Evolutionary conservation across 92 coral and sea anemone genomes (phyloP).

Genomic region (Palythoa heliodiscus): DNA sequence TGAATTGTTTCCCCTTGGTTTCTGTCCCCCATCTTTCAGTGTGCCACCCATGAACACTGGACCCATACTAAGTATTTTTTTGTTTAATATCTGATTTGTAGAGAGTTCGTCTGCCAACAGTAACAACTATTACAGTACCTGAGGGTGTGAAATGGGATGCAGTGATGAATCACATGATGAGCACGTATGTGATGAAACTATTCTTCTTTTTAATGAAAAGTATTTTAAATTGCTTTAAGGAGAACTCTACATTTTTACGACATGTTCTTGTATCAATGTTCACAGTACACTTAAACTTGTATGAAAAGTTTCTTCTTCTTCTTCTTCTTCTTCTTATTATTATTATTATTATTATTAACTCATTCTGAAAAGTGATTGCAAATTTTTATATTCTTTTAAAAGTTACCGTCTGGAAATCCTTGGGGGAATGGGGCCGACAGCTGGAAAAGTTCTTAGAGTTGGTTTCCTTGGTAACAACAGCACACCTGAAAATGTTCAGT

Average conservation of each 20-base stretch:
- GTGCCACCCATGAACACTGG: no score
- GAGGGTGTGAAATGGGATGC: slow-evolving; percentile 95
- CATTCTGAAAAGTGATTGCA: background rate
- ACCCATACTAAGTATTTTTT: no score
- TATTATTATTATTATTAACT: no score
- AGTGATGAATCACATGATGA: slow-evolving; percentile 74
- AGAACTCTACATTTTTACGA: no score
- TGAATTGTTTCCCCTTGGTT: no score
- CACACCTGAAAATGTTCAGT: slow-evolving; percentile 82
- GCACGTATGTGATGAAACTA: slow-evolving; percentile 61
- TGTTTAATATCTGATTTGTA: background rate
- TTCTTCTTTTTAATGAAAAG: background rate
- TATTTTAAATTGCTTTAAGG: background rate
- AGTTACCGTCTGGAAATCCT: slow-evolving; percentile 94
- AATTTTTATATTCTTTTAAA: background rate
- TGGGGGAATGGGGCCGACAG: slow-evolving; percentile 96
- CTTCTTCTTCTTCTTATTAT: no score
- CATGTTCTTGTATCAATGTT: no score
- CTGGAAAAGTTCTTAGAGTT: slow-evolving; percentile 96
- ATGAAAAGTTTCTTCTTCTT: no score
- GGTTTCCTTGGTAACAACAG: slow-evolving; percentile 94
- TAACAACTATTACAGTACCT: slow-evolving; percentile 86
- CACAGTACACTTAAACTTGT: no score
- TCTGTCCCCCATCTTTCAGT: no score
- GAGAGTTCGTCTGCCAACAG: slow-evolving; percentile 82